Evolutionary conservation across 2,113 vertebrate species (phyloP).

Genomic region (Cacatua alba): DNA sequence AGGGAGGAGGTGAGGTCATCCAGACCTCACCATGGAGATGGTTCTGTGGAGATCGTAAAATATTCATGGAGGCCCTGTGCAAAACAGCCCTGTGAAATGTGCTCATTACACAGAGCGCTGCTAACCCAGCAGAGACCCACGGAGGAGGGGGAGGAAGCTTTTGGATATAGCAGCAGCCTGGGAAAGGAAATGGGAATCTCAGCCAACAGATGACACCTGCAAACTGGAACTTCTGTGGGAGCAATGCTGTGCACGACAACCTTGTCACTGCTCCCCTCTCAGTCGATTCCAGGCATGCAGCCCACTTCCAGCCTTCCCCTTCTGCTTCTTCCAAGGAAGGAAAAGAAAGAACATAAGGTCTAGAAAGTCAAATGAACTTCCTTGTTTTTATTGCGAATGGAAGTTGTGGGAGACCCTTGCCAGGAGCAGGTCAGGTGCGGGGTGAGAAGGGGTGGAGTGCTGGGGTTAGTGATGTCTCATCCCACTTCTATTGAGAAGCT

Average conservation of each 20-base stretch:
- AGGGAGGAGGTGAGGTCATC: not conserved
- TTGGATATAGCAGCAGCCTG: not conserved
- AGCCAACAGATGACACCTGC: not conserved
- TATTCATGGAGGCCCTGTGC: not conserved
- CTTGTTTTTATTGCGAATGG: not conserved
- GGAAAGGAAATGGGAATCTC: not conserved
- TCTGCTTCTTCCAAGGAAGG: not conserved
- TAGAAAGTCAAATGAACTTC: not conserved
- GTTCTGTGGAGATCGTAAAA: not conserved
- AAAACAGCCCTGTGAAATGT: not conserved
- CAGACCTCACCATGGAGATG: not conserved
- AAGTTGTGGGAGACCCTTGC: not conserved
- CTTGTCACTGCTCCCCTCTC: not conserved
- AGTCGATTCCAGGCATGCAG: not conserved
- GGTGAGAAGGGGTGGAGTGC: not conserved
- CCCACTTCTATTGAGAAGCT: not conserved
- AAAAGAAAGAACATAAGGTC: not conserved
- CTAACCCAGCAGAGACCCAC: rapidly evolving
- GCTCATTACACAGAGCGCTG: not conserved
- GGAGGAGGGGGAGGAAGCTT: not conserved
- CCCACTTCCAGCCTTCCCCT: not conserved
- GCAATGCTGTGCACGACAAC: not conserved
- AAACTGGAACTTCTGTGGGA: not conserved
- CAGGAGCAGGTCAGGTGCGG: not conserved
- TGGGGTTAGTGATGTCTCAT: not conserved